phyloP scores from a whole-genome alignment of 2,113 vertebrate species.

The Phocoena phocoena region DNA sequence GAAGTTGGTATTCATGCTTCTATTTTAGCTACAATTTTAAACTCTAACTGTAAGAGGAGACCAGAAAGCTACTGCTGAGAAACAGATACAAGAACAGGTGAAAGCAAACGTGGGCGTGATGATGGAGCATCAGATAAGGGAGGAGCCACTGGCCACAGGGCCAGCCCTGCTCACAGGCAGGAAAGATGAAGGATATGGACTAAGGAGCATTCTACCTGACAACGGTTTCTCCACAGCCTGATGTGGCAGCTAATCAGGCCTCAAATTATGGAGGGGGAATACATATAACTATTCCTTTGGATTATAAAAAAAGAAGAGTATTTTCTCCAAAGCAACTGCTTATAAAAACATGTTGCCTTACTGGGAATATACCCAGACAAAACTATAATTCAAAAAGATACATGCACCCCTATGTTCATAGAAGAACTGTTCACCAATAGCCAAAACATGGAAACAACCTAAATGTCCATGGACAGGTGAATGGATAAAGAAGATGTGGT shows the following conservation, averaged over 20 bases:
- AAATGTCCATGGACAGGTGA: no score
- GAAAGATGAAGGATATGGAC: background rate
- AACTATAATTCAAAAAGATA: no score
- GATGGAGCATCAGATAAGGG: no score
- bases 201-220: background rate
- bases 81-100: background rate
- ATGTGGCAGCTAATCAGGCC: background rate
- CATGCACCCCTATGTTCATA: no score
- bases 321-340: background rate
- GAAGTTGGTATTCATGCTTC: no score
- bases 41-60: background rate
- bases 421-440: no score
- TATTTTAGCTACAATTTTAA: background rate
- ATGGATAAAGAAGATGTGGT: no score
- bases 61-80: background rate
- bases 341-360: background rate
- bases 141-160: background rate
- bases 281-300: background rate
- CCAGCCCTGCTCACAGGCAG: background rate
- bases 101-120: background rate
- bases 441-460: no score
- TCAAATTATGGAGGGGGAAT: background rate
- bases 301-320: background rate
- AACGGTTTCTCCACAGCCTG: no score
- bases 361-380: no score